These are phyloP conservation scores for Manis crassicaudata DNA, from an alignment of 2,797 vertebrate genomes.

Conservation along the genomic window DNA sequence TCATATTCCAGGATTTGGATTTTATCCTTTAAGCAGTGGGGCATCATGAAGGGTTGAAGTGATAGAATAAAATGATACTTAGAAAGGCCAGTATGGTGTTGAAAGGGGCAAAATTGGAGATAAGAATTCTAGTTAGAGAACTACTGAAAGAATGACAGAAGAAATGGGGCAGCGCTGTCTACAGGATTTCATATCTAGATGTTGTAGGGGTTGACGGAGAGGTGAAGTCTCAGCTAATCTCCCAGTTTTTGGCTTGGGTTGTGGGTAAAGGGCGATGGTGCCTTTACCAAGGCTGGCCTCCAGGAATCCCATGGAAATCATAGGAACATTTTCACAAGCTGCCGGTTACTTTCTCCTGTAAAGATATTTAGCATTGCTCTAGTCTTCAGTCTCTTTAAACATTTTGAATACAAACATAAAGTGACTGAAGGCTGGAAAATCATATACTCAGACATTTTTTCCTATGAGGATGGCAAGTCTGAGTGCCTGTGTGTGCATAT, in stretches of 20 bases:
- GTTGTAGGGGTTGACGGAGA: neutral
- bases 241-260: neutral
- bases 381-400: slow-evolving; percentile 46
- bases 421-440: neutral
- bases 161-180: neutral
- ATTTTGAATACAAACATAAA: slow-evolving; percentile 36
- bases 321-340: neutral
- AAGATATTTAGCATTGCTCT: neutral
- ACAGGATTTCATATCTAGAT: neutral
- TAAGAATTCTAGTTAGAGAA: slow-evolving; percentile 6
- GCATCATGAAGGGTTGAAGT: slow-evolving; percentile 24
- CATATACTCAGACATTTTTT: neutral
- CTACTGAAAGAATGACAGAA: neutral
- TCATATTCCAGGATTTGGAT: slow-evolving; percentile 12
- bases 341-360: neutral
- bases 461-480: neutral
- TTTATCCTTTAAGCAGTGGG: slow-evolving; percentile 19
- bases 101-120: slow-evolving; percentile 15
- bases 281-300: neutral
- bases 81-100: neutral
- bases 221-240: neutral
- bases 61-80: neutral
- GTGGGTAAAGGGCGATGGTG: neutral
- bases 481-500: neutral
- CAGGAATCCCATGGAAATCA: neutral